A percentile compares a stretch with the other conserved stretches of the same genome.
phyloP scores from a whole-genome alignment of 2,888 invertebrate species.

The Polietes domitor region DNA sequence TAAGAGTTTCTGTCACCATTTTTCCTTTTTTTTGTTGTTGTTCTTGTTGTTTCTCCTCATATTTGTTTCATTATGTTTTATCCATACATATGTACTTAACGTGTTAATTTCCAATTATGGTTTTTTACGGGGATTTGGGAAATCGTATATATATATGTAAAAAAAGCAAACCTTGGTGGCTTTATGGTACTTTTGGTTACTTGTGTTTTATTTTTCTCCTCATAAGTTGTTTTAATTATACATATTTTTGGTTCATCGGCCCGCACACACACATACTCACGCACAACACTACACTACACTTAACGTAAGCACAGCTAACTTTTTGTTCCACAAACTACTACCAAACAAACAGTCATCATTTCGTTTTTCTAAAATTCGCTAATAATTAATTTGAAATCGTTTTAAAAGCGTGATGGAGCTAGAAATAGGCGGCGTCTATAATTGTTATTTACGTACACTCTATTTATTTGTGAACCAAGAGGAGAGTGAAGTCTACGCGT shows the following conservation, averaged over 20 bases:
- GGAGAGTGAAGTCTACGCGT: too few species aligned
- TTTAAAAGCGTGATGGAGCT: not conserved
- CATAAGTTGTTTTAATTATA: constrained; percentile 1
- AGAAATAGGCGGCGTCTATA: not conserved
- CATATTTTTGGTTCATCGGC: constrained; percentile 3
- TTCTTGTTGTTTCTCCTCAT: constrained; percentile 32
- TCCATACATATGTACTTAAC: constrained; percentile 7
- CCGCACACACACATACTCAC: not conserved
- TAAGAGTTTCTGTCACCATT: constrained; percentile 83
- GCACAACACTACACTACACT: constrained; percentile 1
- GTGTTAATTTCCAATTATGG: not conserved
- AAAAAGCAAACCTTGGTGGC: not conserved
- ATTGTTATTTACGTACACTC: not conserved
- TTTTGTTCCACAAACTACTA: not conserved
- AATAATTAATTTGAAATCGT: not conserved
- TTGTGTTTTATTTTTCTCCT: not conserved
- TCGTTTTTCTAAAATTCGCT: not conserved
- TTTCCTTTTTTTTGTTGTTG: constrained; percentile 51
- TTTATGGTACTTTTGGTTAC: constrained; percentile 18
- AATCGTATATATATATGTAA: not conserved
- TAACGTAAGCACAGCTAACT: constrained; percentile 16
- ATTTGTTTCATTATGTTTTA: constrained; percentile 24
- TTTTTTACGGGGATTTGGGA: constrained; percentile 20
- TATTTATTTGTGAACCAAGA: too few species aligned
- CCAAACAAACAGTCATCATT: not conserved